Evolutionary conservation across 2,888 invertebrate species (phyloP), one percentile per base, ranked within the genome.

Genomic region (Troides aeacus): DNA sequence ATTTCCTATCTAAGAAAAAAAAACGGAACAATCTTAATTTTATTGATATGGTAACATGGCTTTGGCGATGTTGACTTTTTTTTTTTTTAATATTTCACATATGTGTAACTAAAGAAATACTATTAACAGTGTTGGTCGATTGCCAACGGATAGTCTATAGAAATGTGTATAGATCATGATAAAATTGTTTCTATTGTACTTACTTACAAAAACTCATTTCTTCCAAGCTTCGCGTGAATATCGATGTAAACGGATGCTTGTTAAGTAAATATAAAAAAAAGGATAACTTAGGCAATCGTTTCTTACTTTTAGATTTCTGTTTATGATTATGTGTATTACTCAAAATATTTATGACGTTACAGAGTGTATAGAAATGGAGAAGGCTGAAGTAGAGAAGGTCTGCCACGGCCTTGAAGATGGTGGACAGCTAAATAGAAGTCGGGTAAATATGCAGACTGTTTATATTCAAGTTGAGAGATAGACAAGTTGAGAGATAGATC

Each of bases 351-450:
- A 7, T 62, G 46, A 24, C 24, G 50, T 81, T 81, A 46, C 78
- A 81, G 82, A 75, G 77, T 78, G 72, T 69, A 71, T 75, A 68
- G 76, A 75, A 73, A 92, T 91, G 92, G 92, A 91, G 77, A 84
- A 79, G 63, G 70, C 84, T 15, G 90, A 89, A 23, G 72, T 81
- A 10, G 89, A 90, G 59, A 87, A 84, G 74, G 72, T 72, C 67
- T 74, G 72, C 68, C 69, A 77, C n/a, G 64, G 79, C 74, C 65
- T 80, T 2, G 92, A 90, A n/a, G 90, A 90, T 30, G 79, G 78
- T 57, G 79, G 73, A 56, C 81, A 84, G 69, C 83, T 90, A 17
- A 86, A 76, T 68, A 86, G 92, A 61, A 90, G 86, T 75, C 84
- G 92, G 80, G 92, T 92, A 74, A 82, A 24, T 53, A 17, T 50